phyloP scores from a whole-genome alignment of 2,113 vertebrate species.

The Oostethus manadensis region DNA sequence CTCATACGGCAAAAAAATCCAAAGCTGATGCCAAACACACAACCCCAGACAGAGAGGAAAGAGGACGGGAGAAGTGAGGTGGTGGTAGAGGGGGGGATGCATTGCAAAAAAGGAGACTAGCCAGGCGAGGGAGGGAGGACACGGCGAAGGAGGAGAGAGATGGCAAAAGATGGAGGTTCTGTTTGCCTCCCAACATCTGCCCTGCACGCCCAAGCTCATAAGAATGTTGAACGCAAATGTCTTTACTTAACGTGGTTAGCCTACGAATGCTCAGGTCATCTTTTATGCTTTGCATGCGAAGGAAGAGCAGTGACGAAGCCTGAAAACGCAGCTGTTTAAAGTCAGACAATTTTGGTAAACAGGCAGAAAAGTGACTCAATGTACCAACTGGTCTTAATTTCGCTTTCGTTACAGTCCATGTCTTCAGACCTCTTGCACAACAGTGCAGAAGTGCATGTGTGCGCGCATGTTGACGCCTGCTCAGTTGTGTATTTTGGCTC shows the following conservation, averaged over 20 bases:
- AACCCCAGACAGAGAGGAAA: slow-evolving; percentile 40
- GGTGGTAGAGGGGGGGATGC: not conserved
- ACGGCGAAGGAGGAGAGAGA: slow-evolving; percentile 7
- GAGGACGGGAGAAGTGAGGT: slow-evolving; percentile 3
- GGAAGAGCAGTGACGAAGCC: slow-evolving; percentile 1
- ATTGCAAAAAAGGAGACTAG: slow-evolving; percentile 11
- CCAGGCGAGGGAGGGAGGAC: slow-evolving; percentile 6
- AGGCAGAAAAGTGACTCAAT: not conserved
- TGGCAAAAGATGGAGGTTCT: slow-evolving; percentile 3
- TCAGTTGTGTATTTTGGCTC: slow-evolving; percentile 34
- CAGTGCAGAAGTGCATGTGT: slow-evolving; percentile 5
- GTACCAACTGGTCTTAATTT: not conserved
- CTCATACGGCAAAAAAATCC: slow-evolving; percentile 43
- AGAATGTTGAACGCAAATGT: slow-evolving; percentile 10
- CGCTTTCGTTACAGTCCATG: slow-evolving; percentile 7
- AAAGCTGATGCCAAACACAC: slow-evolving; percentile 48
- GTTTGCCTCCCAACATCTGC: not conserved
- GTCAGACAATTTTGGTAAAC: not conserved
- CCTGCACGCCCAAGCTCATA: slow-evolving; percentile 10
- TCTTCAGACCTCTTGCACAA: slow-evolving; percentile 6
- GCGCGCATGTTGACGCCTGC: slow-evolving; percentile 3
- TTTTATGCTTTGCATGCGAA: slow-evolving; percentile 39
- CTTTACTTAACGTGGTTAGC: slow-evolving; percentile 62
- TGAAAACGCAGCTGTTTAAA: not conserved
- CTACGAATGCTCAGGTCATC: slow-evolving; percentile 71